These are phyloP conservation scores for Actias luna DNA, from an alignment of 2,888 invertebrate species.

Conservation along the genomic window DNA sequence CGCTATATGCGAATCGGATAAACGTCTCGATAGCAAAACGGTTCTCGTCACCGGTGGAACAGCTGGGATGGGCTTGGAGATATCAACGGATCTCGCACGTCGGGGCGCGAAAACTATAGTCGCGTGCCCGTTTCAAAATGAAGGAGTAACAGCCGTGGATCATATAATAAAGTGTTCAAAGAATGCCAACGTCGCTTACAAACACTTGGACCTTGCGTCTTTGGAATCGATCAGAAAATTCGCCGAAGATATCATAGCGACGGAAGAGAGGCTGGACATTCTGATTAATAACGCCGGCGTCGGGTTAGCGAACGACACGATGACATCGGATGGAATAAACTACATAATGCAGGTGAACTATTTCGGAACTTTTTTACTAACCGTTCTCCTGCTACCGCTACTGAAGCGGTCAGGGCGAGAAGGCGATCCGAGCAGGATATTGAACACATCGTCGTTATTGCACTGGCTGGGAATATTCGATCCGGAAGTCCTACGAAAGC, in stretches of 20 bases:
- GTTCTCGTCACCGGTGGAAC: slow-evolving; percentile 68
- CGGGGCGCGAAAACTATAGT: slow-evolving; percentile 68
- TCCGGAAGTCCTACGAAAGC: slow-evolving; percentile 85
- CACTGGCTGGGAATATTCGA: slow-evolving; percentile 87
- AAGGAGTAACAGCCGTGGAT: slow-evolving; percentile 71
- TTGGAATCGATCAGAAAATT: slow-evolving; percentile 90
- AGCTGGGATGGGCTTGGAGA: slow-evolving; percentile 66
- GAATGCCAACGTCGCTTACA: slow-evolving; percentile 86
- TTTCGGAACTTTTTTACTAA: slow-evolving; percentile 95
- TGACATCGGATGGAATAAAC: slow-evolving; percentile 91
- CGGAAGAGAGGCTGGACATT: slow-evolving; percentile 88
- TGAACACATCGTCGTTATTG: slow-evolving; percentile 89
- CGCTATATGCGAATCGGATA: slow-evolving; percentile 31
- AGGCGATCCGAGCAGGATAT: slow-evolving; percentile 86
- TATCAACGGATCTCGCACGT: slow-evolving; percentile 64
- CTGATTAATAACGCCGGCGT: slow-evolving; percentile 95
- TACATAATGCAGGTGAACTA: slow-evolving; percentile 96
- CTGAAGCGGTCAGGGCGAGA: slow-evolving; percentile 79
- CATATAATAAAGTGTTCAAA: slow-evolving; percentile 84
- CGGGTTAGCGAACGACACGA: slow-evolving; percentile 79
- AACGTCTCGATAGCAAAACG: slow-evolving; percentile 32
- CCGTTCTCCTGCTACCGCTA: slow-evolving; percentile 91
- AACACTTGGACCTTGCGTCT: slow-evolving; percentile 88
- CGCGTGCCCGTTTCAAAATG: slow-evolving; percentile 65
- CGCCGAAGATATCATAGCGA: slow-evolving; percentile 87